phyloP scores from a whole-genome alignment of 1,140 invertebrate genomes.

The Pectinophora gossypiella region DNA sequence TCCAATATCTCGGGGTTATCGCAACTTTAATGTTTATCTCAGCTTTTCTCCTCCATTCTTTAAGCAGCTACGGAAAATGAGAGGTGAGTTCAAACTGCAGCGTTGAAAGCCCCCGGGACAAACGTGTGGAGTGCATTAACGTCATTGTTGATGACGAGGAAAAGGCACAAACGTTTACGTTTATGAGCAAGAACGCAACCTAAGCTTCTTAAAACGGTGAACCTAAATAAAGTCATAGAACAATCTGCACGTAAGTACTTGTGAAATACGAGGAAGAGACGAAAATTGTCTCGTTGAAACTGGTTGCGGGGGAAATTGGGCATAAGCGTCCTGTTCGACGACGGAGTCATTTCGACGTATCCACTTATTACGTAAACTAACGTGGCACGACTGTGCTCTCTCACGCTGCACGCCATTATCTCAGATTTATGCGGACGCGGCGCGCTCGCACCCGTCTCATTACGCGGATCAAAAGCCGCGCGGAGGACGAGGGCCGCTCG shows the following conservation, averaged over 20 bases:
- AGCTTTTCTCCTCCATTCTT: conserved; percentile 25
- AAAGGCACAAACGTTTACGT: conserved; percentile 28
- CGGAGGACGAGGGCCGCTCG: conserved; percentile 27
- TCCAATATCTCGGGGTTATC: conserved; percentile 19
- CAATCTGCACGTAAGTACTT: conserved; percentile 1
- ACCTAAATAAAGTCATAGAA: conserved; percentile 28
- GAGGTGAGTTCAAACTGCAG: conserved; percentile 6
- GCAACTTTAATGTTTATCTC: conserved; percentile 19
- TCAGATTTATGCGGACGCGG: conserved; percentile 45
- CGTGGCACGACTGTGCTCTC: conserved; percentile 52
- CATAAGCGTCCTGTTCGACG: conserved; percentile 20
- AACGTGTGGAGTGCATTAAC: conserved; percentile 36
- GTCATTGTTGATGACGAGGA: conserved; percentile 39
- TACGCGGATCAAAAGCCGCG: conserved; percentile 43
- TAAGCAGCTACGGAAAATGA: conserved; percentile 23
- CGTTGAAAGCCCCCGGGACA: conserved; percentile 19
- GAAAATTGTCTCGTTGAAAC: conserved; percentile 17
- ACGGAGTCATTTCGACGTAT: conserved; percentile 36
- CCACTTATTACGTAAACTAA: conserved; percentile 52
- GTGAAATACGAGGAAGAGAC: conserved; percentile 10
- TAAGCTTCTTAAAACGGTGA: conserved; percentile 19
- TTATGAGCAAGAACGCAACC: conserved; percentile 11
- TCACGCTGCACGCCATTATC: conserved; percentile 49
- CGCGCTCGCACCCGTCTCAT: conserved; percentile 46
- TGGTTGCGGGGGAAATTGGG: conserved; percentile 26